Base-by-base conservation (phyloP, 1,140 invertebrate genomes). In the Formica exsecta region DNA sequence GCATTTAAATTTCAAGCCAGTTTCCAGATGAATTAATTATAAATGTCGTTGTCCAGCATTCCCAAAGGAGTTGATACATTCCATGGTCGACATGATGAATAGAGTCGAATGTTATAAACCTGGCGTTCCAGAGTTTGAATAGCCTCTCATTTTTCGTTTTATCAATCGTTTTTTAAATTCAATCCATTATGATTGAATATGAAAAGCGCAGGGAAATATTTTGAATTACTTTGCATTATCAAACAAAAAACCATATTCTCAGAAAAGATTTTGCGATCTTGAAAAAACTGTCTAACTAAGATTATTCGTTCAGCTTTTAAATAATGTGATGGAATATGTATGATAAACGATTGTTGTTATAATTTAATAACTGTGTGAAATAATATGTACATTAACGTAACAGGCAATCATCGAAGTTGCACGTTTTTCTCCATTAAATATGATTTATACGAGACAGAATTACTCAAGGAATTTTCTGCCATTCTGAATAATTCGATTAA, bases 1-100 rank as follows among this genome's bases (percentile, higher is more conserved):
- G 75, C 89, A 87, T 90, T 89, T 86, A 89, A 89, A 90, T 90
- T 90, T 90, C 73, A 89, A 86, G 79, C 86, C 74, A 70, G 73
- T 29, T 90, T 87, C 54, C 74, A 19, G 54, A 71, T 87, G 79
- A 89, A 89, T 90, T 87, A 89, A 89, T 90, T 90, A 90, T 84
- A 70, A 76, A 83, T 74, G 68, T 71, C 66, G 54, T 38, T 70
- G 65, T 54, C 57, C 71, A 44, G 73, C 22, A 2, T 61, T 44
- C 75, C 19, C 84, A 38, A 77, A 48, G 74, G 64, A 51, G 7
- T 79, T 80, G 61, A 66, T 68, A 41, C 64, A 74, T 83, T 44
- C n/a, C 54, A 32, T 13, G 38, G n/a, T 2, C 16, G 54, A 48
- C 16, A 57, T 83, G 79, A 83, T 62, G 54, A 83, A 83, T 74